Conservation (phyloP, 2,113 vertebrate species). For the Tragulus kanchil region DNA sequence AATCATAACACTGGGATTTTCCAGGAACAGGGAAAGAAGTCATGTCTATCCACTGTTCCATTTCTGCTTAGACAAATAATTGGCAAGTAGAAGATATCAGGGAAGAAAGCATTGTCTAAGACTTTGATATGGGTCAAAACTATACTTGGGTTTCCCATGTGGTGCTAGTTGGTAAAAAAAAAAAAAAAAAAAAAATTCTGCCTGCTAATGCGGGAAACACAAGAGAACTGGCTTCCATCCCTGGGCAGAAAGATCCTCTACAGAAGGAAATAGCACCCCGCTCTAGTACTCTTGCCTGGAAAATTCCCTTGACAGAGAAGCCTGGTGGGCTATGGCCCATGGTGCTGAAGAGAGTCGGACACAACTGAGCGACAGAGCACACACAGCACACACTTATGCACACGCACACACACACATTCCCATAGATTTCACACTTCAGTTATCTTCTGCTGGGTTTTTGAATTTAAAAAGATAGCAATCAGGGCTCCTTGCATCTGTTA, state of each 20-base stretch:
- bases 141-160: not conserved
- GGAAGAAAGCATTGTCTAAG: not conserved
- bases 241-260: not conserved
- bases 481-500: not conserved
- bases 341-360: not conserved
- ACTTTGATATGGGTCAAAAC: not conserved
- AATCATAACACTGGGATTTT: not conserved
- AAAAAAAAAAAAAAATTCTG: not conserved
- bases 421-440: not conserved
- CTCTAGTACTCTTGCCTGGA: not conserved
- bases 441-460: not conserved
- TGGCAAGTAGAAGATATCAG: not conserved
- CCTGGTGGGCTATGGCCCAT: not conserved
- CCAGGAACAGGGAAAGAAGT: not conserved
- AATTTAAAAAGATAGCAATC: not conserved
- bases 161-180: not conserved
- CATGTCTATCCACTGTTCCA: not conserved
- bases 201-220: not conserved
- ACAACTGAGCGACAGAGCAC: not conserved
- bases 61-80: conserved; percentile 9
- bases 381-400: not conserved
- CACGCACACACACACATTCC: not conserved
- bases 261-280: not conserved
- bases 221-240: not conserved
- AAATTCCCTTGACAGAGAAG: not conserved